Evolutionary conservation across 2,113 vertebrate species (phyloP).

Genomic region (Ivindomyrus marchei): DNA sequence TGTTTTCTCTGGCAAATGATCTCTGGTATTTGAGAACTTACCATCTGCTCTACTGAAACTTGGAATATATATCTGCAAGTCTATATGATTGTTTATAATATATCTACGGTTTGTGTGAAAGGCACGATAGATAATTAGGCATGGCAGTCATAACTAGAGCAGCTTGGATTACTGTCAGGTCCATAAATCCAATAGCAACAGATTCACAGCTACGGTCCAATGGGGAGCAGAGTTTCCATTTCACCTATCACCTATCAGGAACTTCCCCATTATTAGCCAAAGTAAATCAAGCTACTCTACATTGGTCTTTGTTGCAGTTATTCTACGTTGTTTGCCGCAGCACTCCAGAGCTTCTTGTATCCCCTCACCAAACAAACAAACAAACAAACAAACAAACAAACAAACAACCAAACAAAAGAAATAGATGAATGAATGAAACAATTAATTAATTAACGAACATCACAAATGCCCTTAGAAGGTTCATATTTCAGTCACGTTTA

Average conservation of each 20-base stretch:
- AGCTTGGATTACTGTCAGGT: slow-evolving; percentile 7
- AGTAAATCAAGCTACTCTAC: not conserved
- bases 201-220: not conserved
- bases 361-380: not conserved
- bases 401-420: not conserved
- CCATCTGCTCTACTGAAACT: not conserved
- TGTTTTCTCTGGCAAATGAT: not conserved
- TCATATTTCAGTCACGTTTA: not conserved
- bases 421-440: not conserved
- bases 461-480: not conserved
- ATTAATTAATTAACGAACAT: not conserved
- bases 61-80: not conserved
- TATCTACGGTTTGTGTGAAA: not conserved
- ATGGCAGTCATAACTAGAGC: not conserved
- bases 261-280: not conserved
- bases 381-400: not conserved
- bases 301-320: not conserved
- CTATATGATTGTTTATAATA: not conserved
- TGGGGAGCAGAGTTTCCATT: not conserved
- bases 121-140: not conserved
- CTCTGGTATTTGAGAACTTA: not conserved
- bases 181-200: not conserved
- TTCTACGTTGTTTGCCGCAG: not conserved
- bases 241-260: not conserved
- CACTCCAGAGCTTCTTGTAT: not conserved